phyloP scores from a whole-genome alignment of 2,888 invertebrate species.

The Clepsis dumicolana region DNA sequence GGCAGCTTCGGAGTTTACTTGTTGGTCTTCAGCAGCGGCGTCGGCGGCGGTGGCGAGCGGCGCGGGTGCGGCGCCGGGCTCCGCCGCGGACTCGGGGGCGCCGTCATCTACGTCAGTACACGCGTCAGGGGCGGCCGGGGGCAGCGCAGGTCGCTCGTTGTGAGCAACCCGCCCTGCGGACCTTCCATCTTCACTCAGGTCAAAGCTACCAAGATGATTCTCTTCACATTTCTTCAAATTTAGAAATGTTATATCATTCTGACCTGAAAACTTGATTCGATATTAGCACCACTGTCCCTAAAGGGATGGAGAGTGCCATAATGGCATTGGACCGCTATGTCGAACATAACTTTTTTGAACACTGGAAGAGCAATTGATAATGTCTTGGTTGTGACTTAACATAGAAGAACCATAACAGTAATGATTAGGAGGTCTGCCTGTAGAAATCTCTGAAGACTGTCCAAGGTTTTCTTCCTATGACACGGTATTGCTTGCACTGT shows the following conservation, averaged over 20 bases:
- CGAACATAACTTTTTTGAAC: slow-evolving; percentile 60
- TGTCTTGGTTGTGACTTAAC: slow-evolving; percentile 46
- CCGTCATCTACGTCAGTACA: slow-evolving; percentile 80
- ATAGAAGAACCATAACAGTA: slow-evolving; percentile 29
- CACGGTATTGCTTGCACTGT: slow-evolving; percentile 45
- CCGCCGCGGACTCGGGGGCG: slow-evolving; percentile 62
- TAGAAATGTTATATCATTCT: slow-evolving; percentile 65
- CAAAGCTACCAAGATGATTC: slow-evolving; percentile 46
- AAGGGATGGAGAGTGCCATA: slow-evolving; percentile 61
- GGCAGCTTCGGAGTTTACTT: slow-evolving; percentile 76
- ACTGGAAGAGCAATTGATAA: slow-evolving; percentile 50
- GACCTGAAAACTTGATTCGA: slow-evolving; percentile 86
- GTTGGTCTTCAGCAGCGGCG: slow-evolving; percentile 66
- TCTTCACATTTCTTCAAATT: slow-evolving; percentile 60
- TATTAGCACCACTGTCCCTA: slow-evolving; percentile 78
- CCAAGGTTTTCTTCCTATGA: slow-evolving; percentile 49
- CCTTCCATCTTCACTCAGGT: slow-evolving; percentile 53
- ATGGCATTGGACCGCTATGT: slow-evolving; percentile 61
- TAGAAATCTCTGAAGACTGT: slow-evolving; percentile 19
- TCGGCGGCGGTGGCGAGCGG: slow-evolving; percentile 56
- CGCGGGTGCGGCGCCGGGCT: slow-evolving; percentile 54
- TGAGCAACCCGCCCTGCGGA: slow-evolving; percentile 77
- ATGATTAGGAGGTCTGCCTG: slow-evolving; percentile 29
- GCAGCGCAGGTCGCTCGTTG: slow-evolving; percentile 77
- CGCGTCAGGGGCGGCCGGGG: slow-evolving; percentile 63